Conservation (phyloP, 2,797 vertebrate genomes). For the Neosalanx taihuensis region DNA sequence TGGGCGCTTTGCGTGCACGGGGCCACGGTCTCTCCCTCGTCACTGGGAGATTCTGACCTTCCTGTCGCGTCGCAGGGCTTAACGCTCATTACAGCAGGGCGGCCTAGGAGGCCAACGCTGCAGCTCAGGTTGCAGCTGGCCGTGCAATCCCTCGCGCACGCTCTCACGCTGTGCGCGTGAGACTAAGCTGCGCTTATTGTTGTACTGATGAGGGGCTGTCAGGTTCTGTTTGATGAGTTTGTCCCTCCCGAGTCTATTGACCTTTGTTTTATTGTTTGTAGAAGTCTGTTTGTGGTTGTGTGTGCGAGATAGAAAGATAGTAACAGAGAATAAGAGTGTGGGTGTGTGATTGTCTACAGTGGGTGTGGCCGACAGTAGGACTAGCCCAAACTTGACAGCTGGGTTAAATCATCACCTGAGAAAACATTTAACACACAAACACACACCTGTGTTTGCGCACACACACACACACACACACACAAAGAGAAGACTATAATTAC, state of each 20-base stretch:
- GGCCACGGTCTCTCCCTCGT: slow-evolving; percentile 1
- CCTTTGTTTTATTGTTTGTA: not conserved
- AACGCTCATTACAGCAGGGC: slow-evolving; percentile 28
- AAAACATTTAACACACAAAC: not conserved
- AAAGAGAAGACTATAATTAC: not conserved
- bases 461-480: no score
- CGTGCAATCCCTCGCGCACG: not conserved
- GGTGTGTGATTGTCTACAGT: slow-evolving; percentile 1
- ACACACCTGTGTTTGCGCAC: not conserved
- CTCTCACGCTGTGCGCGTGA: not conserved
- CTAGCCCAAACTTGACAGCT: not conserved
- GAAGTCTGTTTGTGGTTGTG: slow-evolving; percentile 26
- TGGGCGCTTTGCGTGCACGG: slow-evolving; percentile 21
- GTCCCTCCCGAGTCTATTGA: slow-evolving; percentile 35
- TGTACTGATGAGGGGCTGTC: not conserved
- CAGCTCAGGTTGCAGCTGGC: slow-evolving; percentile 28
- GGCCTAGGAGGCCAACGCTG: slow-evolving; percentile 12
- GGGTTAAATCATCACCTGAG: not conserved
- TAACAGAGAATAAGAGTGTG: no score
- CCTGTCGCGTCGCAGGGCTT: slow-evolving; percentile 33
- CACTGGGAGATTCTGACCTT: slow-evolving; percentile 41
- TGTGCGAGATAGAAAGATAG: not conserved
- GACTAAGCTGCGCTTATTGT: no score
- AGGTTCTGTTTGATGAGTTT: not conserved
- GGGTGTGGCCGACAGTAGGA: slow-evolving; percentile 1